phyloP scores from a whole-genome alignment of 2,888 invertebrate species.

The Parnassius smintheus region DNA sequence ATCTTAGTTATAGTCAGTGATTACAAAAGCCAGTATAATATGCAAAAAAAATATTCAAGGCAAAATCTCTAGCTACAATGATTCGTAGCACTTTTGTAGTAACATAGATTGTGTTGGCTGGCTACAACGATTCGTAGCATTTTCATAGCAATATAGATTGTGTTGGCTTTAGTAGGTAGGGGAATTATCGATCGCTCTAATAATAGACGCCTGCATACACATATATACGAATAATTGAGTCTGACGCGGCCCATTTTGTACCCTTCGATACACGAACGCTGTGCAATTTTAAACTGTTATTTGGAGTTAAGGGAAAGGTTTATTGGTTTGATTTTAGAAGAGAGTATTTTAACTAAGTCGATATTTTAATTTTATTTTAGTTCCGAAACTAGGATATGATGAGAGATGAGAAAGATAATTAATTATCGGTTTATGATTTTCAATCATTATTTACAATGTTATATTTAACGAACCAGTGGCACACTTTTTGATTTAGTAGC shows the following conservation, averaged over 20 bases:
- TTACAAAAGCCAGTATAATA: too few relatives aligned
- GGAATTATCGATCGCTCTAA: slow-evolving; percentile 35
- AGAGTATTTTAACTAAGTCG: background rate
- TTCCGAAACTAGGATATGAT: background rate
- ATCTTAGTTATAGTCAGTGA: too few relatives aligned
- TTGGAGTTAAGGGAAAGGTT: background rate
- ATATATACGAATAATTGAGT: slow-evolving; percentile 17
- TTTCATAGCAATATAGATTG: slow-evolving; percentile 16
- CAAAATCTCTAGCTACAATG: too few relatives aligned
- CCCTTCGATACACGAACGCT: slow-evolving; percentile 5
- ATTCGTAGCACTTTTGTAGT: background rate
- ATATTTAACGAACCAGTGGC: too few relatives aligned
- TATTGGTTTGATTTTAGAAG: too few relatives aligned
- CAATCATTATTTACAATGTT: too few relatives aligned
- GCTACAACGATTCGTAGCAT: slow-evolving; percentile 8
- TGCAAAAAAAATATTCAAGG: too few relatives aligned
- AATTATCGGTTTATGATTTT: too few relatives aligned
- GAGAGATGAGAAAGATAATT: too few relatives aligned
- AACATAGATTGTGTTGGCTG: too few relatives aligned
- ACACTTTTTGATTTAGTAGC: too few relatives aligned
- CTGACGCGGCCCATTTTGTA: slow-evolving; percentile 4
- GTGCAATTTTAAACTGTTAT: background rate
- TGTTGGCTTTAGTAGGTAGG: slow-evolving; percentile 14
- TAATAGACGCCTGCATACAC: slow-evolving; percentile 31
- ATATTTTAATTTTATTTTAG: background rate